Percentiles rank a stretch among this genome's conserved stretches.
Evolutionary conservation across 2,797 vertebrate species (phyloP).

Genomic region (Vireo griseus): DNA sequence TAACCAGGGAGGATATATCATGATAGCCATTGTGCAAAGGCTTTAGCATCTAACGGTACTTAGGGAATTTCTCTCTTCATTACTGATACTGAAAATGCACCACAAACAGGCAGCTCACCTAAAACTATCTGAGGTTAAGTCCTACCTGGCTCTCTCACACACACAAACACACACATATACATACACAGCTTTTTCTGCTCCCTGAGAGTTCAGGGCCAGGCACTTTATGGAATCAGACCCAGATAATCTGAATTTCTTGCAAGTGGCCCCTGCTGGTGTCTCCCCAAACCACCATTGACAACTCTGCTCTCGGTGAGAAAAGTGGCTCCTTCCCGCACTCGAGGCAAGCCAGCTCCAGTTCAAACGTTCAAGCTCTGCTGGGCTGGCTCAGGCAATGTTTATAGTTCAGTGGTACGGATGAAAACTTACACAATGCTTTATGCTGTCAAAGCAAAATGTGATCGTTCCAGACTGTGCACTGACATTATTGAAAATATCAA

Average conservation of each 20-base stretch:
- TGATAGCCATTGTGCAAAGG: neutral
- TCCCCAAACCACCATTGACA: neutral
- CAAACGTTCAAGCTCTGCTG: constrained; percentile 36
- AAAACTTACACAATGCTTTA: constrained; percentile 57
- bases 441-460: constrained; percentile 63
- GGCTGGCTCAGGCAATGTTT: constrained; percentile 48
- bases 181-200: neutral
- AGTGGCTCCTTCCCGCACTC: neutral
- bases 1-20: neutral
- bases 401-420: constrained; percentile 31
- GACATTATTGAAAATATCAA: constrained; percentile 67
- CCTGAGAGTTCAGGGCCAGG: neutral
- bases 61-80: neutral
- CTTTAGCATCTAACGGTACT: neutral
- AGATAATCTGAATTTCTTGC: neutral
- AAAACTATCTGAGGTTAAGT: neutral
- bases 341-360: neutral
- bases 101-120: neutral
- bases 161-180: neutral
- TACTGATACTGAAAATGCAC: neutral
- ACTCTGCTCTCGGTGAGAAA: neutral
- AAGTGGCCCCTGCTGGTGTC: neutral
- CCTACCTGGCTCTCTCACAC: neutral
- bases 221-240: neutral
- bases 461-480: constrained; percentile 40